These are phyloP conservation scores for Parus major DNA, from an alignment of 2,113 vertebrate genomes.

Conservation along the genomic window DNA sequence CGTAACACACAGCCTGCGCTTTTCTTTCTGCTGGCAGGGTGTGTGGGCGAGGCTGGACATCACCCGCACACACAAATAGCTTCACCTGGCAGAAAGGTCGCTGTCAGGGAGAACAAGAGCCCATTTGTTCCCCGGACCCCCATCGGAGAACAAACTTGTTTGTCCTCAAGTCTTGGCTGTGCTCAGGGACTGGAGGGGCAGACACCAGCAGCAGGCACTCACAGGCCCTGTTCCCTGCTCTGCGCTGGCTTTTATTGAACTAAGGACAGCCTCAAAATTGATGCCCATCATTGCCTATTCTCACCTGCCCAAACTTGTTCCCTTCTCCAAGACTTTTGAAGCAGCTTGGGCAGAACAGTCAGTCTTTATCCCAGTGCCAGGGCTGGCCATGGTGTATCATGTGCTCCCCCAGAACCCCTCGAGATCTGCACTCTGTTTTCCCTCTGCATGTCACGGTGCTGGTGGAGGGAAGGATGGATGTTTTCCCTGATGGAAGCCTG, in stretches of 20 bases:
- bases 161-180: neutral
- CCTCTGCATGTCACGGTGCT: neutral
- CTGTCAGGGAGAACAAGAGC: neutral
- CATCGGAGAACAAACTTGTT: neutral
- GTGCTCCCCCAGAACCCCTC: neutral
- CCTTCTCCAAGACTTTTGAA: neutral
- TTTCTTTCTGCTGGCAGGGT: neutral
- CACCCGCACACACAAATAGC: neutral
- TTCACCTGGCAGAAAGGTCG: neutral
- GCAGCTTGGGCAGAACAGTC: neutral
- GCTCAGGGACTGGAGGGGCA: neutral
- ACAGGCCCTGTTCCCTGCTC: neutral
- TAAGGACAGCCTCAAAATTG: neutral
- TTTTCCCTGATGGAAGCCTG: neutral
- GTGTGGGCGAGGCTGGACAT: neutral
- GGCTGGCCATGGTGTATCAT: neutral
- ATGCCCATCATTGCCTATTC: fast-evolving
- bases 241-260: fast-evolving
- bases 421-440: neutral
- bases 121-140: neutral
- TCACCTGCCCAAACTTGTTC: neutral
- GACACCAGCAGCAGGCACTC: neutral
- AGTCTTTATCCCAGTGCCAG: neutral
- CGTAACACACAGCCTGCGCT: fast-evolving
- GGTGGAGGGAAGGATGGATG: neutral